Percentiles rank a stretch among this genome's conserved stretches.
These are phyloP conservation scores for Hedya salicella DNA, from an alignment of 2,888 invertebrate species.

Conservation along the genomic window DNA sequence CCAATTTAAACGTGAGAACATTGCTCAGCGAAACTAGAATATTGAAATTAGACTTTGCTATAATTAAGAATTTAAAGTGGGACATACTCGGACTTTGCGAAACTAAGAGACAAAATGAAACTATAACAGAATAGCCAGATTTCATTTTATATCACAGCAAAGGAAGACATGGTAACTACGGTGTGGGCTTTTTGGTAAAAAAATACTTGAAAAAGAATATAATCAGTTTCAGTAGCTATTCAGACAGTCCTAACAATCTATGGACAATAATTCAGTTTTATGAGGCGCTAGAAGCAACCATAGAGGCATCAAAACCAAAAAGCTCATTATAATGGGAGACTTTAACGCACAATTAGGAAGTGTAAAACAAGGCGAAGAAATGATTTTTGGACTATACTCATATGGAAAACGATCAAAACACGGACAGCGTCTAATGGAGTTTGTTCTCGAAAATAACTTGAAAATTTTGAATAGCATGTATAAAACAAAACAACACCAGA, in stretches of 20 bases:
- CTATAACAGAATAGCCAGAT: neutral
- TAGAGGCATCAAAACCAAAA: neutral
- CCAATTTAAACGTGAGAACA: too few species aligned
- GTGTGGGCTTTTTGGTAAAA: slow-evolving; percentile 8
- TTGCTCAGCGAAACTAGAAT: too few species aligned
- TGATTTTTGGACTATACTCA: neutral
- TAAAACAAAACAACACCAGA: slow-evolving; percentile 15
- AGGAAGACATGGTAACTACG: slow-evolving; percentile 6
- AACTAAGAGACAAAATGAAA: neutral
- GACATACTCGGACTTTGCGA: neutral
- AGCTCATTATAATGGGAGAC: neutral
- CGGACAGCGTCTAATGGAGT: neutral
- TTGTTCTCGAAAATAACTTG: neutral
- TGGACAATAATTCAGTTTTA: too few species aligned
- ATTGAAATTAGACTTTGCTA: too few species aligned
- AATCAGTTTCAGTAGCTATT: slow-evolving; percentile 1
- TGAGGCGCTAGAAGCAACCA: too few species aligned
- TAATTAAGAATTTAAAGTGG: too few species aligned
- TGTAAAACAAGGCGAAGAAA: neutral
- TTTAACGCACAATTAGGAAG: neutral
- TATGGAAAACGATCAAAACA: neutral
- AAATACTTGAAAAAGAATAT: neutral
- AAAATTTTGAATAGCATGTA: slow-evolving; percentile 21
- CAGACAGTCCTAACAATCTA: neutral
- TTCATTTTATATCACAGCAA: slow-evolving; percentile 1